These are phyloP conservation scores for Gandaritis pyraliata DNA, from an alignment of 2,888 invertebrate genomes.

Conservation along the genomic window DNA sequence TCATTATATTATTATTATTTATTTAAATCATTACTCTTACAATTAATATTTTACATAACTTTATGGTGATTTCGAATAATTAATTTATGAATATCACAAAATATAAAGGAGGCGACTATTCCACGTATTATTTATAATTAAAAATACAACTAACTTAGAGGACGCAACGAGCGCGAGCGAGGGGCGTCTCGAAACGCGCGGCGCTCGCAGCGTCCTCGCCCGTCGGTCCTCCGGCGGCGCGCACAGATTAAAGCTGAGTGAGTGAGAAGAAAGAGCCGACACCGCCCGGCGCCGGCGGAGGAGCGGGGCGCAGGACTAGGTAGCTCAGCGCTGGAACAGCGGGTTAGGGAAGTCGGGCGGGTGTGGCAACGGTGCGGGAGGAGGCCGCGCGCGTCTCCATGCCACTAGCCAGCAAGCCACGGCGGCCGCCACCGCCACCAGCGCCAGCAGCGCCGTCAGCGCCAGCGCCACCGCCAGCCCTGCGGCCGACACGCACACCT, in stretches of 20 bases:
- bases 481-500: constrained; percentile 97
- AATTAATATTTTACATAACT: constrained; percentile 77
- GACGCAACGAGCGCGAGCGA: constrained; percentile 75
- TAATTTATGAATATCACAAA: constrained; percentile 81
- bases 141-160: constrained; percentile 63
- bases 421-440: constrained; percentile 97
- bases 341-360: constrained; percentile 98
- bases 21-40: constrained; percentile 57
- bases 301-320: constrained; percentile 79
- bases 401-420: constrained; percentile 98
- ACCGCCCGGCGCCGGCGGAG: constrained; percentile 83
- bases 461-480: constrained; percentile 96
- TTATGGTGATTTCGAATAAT: constrained; percentile 78
- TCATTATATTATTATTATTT: constrained; percentile 67
- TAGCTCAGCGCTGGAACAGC: constrained; percentile 86
- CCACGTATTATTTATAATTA: constrained; percentile 61
- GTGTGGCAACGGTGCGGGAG: constrained; percentile 95
- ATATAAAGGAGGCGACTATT: constrained; percentile 80
- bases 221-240: constrained; percentile 82
- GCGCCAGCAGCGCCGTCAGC: constrained; percentile 94
- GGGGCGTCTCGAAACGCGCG: constrained; percentile 52
- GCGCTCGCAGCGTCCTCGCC: constrained; percentile 78
- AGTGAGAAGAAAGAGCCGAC: constrained; percentile 76
- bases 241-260: constrained; percentile 74
- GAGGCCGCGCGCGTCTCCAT: constrained; percentile 93